Evolutionary conservation across 2,888 invertebrate species (phyloP), one percentile per base, ranked within the genome.

Genomic region (Agonopterix alstromeriana): DNA sequence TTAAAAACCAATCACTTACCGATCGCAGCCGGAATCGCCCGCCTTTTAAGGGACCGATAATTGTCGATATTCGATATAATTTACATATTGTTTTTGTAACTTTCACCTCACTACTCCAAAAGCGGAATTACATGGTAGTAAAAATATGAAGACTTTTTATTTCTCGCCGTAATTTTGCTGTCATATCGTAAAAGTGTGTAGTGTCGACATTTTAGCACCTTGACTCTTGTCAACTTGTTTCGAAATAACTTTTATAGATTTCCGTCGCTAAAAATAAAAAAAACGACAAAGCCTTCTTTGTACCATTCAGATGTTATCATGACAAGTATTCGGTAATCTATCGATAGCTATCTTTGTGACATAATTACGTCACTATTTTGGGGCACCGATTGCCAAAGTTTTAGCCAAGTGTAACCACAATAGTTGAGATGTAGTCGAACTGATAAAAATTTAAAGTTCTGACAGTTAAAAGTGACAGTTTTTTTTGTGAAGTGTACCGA

Each of bases 1-100:
- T 85, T 82, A 79, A 82, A 80, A 84, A 81, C 76, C 67, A 85
- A 83, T 84, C 80, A 79, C 73, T 74, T 68, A 70, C 72, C 66
- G 71, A 70, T 67, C 74, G 76, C 73, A 67, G 68, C 65, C 70
- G 61, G 73, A 74, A 71, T 77, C 69, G 65, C 63, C 73, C 73
- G 77, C 79, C 80, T 77, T 79, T 73, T 77, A 82, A 77, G 80
- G 81, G 77, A 77, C 70, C 74, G 63, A 68, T 79, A 78, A 80
- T 83, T 82, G 78, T 79, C 74, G 77, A 77, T 72, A 71, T 67
- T 65, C 60, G 61, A 60, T 55, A 57, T 60, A 66, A 77, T 81
- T 82, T 78, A 75, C 77, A 77, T 80, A 77, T 75, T 70, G 68
- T 70, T 72, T 73, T 73, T 75, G 48, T 65, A 53, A 62, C 80